Evolutionary conservation across 1,140 invertebrate genomes (phyloP).

Genomic region (Physella acuta): DNA sequence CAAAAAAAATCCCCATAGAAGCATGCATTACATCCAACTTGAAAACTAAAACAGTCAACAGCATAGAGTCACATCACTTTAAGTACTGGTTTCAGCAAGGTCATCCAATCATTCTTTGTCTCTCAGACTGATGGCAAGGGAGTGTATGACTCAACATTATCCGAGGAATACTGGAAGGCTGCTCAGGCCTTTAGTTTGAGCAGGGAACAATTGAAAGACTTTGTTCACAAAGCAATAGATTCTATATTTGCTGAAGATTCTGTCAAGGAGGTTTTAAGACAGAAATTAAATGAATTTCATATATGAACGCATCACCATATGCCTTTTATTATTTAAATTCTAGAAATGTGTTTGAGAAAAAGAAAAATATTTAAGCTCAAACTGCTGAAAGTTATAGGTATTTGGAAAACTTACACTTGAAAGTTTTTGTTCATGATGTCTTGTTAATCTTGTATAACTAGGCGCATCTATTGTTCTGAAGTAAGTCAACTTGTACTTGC

Average conservation of each 20-base stretch:
- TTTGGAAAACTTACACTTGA: too few relatives aligned
- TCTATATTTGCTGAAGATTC: constrained; percentile 62
- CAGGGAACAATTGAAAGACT: constrained; percentile 64
- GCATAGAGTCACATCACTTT: constrained; percentile 47
- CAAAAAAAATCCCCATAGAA: constrained; percentile 69
- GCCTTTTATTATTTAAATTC: too few relatives aligned
- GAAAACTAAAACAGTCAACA: constrained; percentile 41
- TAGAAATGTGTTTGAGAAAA: too few relatives aligned
- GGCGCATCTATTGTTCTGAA: too few relatives aligned
- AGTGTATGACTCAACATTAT: constrained; percentile 75
- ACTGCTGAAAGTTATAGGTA: too few relatives aligned
- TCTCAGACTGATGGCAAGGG: constrained; percentile 85
- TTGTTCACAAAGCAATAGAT: constrained; percentile 62
- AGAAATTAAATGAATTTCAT: too few relatives aligned
- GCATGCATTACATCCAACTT: constrained; percentile 70
- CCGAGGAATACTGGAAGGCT: constrained; percentile 68
- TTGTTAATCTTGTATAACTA: too few relatives aligned
- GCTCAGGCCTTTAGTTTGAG: constrained; percentile 59
- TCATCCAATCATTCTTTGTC: constrained; percentile 48
- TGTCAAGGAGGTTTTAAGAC: constrained; percentile 62
- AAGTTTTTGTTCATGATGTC: too few relatives aligned
- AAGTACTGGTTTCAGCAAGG: constrained; percentile 45
- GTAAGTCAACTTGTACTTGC: too few relatives aligned
- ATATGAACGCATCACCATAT: too few relatives aligned
- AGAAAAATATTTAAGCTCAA: too few relatives aligned